Evolutionary conservation across 1,140 invertebrate species (phyloP).

Genomic region (Drosophila punjabiensis): DNA sequence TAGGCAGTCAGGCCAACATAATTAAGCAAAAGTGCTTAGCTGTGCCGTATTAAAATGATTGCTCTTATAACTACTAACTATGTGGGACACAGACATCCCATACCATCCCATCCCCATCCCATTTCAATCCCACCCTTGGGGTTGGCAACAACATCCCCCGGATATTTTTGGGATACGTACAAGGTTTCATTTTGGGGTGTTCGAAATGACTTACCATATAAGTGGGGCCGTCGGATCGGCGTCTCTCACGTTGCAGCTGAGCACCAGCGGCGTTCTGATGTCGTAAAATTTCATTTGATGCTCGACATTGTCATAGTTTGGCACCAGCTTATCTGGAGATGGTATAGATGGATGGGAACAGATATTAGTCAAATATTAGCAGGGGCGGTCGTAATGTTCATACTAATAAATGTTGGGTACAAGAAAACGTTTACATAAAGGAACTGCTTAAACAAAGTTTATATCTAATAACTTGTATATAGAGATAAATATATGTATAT

Average conservation of each 20-base stretch:
- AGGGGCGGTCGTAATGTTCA: constrained; percentile 6
- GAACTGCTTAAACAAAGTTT: constrained; percentile 61
- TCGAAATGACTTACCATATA: constrained; percentile 70
- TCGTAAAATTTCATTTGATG: constrained; percentile 82
- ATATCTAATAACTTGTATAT: constrained; percentile 55
- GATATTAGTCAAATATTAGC: constrained; percentile 32
- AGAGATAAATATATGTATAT: constrained; percentile 44
- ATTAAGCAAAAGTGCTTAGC: constrained; percentile 83
- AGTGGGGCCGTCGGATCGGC: constrained; percentile 54
- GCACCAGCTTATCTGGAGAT: constrained; percentile 80
- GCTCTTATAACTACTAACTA: constrained; percentile 80
- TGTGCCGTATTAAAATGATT: constrained; percentile 81
- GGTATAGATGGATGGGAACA: constrained; percentile 36
- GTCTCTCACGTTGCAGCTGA: constrained; percentile 79
- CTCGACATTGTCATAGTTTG: constrained; percentile 84
- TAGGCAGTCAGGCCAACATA: constrained; percentile 69
- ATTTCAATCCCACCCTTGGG: neutral
- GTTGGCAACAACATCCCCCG: constrained; percentile 12
- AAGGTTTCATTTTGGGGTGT: constrained; percentile 6
- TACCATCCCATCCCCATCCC: neutral
- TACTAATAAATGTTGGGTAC: constrained; percentile 40
- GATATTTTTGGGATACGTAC: constrained; percentile 21
- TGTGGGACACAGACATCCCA: constrained; percentile 38
- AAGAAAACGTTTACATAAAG: constrained; percentile 67
- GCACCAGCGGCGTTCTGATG: constrained; percentile 80